These are phyloP conservation scores for Oxytorus armatus DNA, from an alignment of 2,888 invertebrate species.

Conservation along the genomic window DNA sequence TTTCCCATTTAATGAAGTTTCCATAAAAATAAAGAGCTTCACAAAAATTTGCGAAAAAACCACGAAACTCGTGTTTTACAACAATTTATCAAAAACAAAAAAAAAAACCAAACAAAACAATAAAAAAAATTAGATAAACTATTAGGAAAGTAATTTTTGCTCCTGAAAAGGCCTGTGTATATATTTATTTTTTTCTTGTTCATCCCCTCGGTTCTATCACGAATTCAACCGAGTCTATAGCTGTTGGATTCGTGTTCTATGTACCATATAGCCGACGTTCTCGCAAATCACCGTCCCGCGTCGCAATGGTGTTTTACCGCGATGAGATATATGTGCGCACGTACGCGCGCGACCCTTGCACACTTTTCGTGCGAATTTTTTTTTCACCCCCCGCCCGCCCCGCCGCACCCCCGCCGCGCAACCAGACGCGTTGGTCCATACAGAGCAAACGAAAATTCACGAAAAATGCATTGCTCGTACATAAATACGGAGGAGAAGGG, in stretches of 20 bases:
- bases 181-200: not conserved
- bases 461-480: constrained; percentile 7
- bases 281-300: constrained; percentile 62
- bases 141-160: too few species aligned
- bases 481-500: too few species aligned
- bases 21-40: too few species aligned
- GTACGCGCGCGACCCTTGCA: not conserved
- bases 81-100: too few species aligned
- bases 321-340: not conserved
- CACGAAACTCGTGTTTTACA: too few species aligned
- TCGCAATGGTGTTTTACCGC: not conserved
- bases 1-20: too few species aligned
- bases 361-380: constrained; percentile 8
- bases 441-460: constrained; percentile 7
- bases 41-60: too few species aligned
- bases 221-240: constrained; percentile 23
- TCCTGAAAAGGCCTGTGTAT: too few species aligned
- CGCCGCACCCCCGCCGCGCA: constrained; percentile 6
- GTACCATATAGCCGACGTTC: too few species aligned
- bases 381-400: not conserved
- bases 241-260: too few species aligned
- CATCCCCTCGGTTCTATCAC: constrained; percentile 5
- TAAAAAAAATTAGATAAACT: too few species aligned
- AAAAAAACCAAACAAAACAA: too few species aligned
- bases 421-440: constrained; percentile 31